These are phyloP conservation scores for Eueremaeus valkanovi DNA, from an alignment of 2,888 invertebrate genomes.

Conservation along the genomic window DNA sequence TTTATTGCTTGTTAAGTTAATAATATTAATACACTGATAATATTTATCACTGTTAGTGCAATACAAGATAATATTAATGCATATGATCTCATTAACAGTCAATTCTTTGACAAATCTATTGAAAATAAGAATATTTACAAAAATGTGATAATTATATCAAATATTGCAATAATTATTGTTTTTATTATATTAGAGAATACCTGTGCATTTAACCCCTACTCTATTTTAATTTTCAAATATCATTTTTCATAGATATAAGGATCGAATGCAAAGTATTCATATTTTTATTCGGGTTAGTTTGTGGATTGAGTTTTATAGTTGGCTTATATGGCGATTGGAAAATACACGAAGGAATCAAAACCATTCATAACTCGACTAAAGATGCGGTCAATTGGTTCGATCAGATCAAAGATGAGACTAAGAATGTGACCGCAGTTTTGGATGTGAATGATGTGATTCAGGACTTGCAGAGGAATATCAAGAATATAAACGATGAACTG, in stretches of 20 bases:
- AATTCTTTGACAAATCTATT: too few relatives aligned
- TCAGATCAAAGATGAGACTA: not conserved
- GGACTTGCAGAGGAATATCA: not conserved
- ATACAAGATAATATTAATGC: not conserved
- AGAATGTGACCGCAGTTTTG: not conserved
- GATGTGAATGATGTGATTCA: not conserved
- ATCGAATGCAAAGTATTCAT: conserved; percentile 7
- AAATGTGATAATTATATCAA: too few relatives aligned
- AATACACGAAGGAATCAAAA: not conserved
- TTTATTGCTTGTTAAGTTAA: too few relatives aligned
- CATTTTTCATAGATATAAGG: not conserved
- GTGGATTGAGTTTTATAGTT: not conserved
- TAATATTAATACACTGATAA: too few relatives aligned
- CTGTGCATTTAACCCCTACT: not conserved
- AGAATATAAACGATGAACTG: not conserved
- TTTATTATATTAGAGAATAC: not conserved
- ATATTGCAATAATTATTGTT: too few relatives aligned
- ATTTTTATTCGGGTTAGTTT: conserved; percentile 6
- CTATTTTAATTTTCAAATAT: not conserved
- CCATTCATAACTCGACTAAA: not conserved
- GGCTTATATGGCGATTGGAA: conserved; percentile 2
- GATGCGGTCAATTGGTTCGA: conserved; percentile 6
- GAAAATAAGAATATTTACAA: too few relatives aligned
- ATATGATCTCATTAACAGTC: not conserved
- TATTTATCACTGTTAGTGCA: not conserved